Evolutionary conservation across 2,888 invertebrate species (phyloP).

Genomic region (Caenorhabditis angaria): DNA sequence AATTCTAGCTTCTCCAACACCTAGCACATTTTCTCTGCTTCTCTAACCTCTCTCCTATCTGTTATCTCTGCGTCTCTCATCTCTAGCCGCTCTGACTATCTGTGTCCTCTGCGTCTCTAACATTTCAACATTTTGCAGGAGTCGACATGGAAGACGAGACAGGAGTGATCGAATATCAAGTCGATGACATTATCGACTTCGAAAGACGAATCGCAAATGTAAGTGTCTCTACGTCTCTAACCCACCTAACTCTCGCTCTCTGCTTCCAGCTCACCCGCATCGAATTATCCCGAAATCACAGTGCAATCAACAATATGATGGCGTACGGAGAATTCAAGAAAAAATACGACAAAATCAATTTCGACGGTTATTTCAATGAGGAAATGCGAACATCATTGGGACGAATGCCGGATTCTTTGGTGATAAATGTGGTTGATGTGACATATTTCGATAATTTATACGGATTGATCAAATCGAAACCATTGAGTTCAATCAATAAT

Average conservation of each 20-base stretch:
- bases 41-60: too few species aligned
- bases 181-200: slow-evolving; percentile 60
- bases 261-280: slow-evolving; percentile 49
- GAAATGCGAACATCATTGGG: slow-evolving; percentile 49
- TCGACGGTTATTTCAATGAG: slow-evolving; percentile 57
- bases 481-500: slow-evolving; percentile 57
- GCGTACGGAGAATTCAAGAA: slow-evolving; percentile 54
- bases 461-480: slow-evolving; percentile 44
- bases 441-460: slow-evolving; percentile 55
- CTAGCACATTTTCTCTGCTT: too few species aligned
- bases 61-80: too few species aligned
- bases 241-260: neutral
- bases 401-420: slow-evolving; percentile 47
- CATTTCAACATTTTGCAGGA: slow-evolving; percentile 24
- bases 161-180: slow-evolving; percentile 58
- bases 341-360: slow-evolving; percentile 57
- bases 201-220: slow-evolving; percentile 62
- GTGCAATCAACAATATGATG: slow-evolving; percentile 55
- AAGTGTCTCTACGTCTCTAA: too few species aligned
- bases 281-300: slow-evolving; percentile 53
- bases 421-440: slow-evolving; percentile 59
- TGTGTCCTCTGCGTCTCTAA: too few species aligned
- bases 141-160: slow-evolving; percentile 59
- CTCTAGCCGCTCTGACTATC: too few species aligned
- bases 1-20: too few species aligned